Percentiles rank a stretch among this genome's conserved stretches.
phyloP scores from a whole-genome alignment of 2,113 vertebrate genomes.

The Malaclemys terrapin region DNA sequence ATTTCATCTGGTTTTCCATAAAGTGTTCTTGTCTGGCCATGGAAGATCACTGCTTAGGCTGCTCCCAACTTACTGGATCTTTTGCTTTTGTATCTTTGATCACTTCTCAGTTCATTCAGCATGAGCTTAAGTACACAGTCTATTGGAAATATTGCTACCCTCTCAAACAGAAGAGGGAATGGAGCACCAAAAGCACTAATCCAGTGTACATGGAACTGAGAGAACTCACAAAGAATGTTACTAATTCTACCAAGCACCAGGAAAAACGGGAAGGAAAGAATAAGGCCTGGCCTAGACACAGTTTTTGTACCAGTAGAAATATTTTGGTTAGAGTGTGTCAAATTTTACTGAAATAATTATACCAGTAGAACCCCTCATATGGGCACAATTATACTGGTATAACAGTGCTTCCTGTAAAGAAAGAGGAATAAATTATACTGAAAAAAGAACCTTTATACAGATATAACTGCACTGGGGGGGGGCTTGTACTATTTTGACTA shows the following conservation, averaged over 20 bases:
- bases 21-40: background rate
- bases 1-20: background rate
- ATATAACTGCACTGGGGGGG: background rate
- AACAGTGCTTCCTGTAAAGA: background rate
- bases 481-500: background rate
- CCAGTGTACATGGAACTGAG: background rate
- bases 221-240: background rate
- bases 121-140: background rate
- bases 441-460: background rate
- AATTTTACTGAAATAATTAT: background rate
- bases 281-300: background rate
- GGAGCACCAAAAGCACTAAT: background rate
- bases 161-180: background rate
- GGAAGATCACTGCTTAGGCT: background rate
- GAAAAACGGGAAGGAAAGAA: background rate
- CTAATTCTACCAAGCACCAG: background rate
- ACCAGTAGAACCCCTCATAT: background rate
- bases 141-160: background rate
- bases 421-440: background rate
- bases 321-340: background rate
- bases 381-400: background rate
- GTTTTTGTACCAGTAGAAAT: background rate
- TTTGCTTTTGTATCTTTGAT: background rate
- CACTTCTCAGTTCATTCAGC: background rate
- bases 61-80: background rate